Evolutionary conservation across 2,888 invertebrate genomes (phyloP).

Genomic region (Drosophila bunnanda): DNA sequence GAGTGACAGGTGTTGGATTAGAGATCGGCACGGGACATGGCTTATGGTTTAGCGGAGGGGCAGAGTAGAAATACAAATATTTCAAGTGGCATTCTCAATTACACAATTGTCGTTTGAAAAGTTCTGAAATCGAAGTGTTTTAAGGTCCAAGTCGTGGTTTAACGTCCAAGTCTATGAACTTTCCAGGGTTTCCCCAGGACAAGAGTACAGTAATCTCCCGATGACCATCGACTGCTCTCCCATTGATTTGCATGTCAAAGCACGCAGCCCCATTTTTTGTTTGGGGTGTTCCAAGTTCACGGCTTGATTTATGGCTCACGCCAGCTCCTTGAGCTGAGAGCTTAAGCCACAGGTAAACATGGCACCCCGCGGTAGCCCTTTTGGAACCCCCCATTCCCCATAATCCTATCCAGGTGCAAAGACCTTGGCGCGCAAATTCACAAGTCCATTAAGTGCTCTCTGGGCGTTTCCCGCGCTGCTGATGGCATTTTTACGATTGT

Average conservation of each 20-base stretch:
- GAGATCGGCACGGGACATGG: slow-evolving; percentile 2
- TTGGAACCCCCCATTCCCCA: slow-evolving; percentile 41
- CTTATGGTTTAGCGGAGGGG: not conserved
- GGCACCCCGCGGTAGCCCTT: slow-evolving; percentile 51
- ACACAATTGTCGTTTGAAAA: too few relatives aligned
- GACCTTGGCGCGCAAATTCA: slow-evolving; percentile 73
- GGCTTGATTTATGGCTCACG: slow-evolving; percentile 71
- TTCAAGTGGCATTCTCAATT: not conserved
- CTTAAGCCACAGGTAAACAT: slow-evolving; percentile 37
- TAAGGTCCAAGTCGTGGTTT: not conserved
- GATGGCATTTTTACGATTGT: slow-evolving; percentile 76
- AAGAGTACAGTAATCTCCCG: slow-evolving; percentile 21
- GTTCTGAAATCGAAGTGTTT: too few relatives aligned
- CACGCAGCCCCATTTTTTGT: slow-evolving; percentile 53
- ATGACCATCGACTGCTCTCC: slow-evolving; percentile 46
- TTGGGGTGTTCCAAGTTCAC: slow-evolving; percentile 71
- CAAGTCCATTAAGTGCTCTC: slow-evolving; percentile 62
- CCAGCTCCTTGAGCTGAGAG: slow-evolving; percentile 38
- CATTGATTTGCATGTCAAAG: slow-evolving; percentile 63
- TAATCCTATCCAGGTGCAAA: slow-evolving; percentile 19
- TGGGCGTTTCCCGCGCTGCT: slow-evolving; percentile 59
- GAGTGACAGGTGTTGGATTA: slow-evolving; percentile 17
- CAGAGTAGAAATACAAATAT: not conserved
- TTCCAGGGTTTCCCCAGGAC: not conserved
- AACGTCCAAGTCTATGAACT: slow-evolving; percentile 9